Evolutionary conservation across 2,888 invertebrate genomes (phyloP).

Genomic region (Luperina nickerlii): DNA sequence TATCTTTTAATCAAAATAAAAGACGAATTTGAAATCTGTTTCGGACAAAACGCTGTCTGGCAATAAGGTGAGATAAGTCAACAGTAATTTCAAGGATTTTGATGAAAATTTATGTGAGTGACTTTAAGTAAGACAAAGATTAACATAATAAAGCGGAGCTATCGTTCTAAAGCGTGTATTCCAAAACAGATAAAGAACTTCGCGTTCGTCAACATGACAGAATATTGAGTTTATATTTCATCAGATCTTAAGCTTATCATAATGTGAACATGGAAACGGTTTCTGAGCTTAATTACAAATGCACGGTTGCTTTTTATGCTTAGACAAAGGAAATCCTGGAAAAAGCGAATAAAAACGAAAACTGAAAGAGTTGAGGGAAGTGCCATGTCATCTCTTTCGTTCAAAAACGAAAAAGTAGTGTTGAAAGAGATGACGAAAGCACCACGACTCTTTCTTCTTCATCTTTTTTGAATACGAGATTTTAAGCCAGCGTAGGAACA

Average conservation of each 20-base stretch:
- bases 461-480: slow-evolving; percentile 11
- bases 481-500: background rate
- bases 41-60: slow-evolving; percentile 6
- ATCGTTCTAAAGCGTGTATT: too few relatives aligned
- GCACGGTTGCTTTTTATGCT: slow-evolving; percentile 9
- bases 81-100: background rate
- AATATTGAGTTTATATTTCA: too few relatives aligned
- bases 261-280: background rate
- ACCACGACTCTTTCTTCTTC: background rate
- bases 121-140: too few relatives aligned
- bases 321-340: slow-evolving; percentile 11
- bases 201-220: too few relatives aligned
- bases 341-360: slow-evolving; percentile 15
- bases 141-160: too few relatives aligned
- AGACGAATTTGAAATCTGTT: background rate
- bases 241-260: background rate
- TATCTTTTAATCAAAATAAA: slow-evolving; percentile 39
- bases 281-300: background rate
- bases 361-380: slow-evolving; percentile 14
- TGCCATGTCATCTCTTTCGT: slow-evolving; percentile 7
- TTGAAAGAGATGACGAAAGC: slow-evolving; percentile 17
- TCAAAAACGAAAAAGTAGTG: slow-evolving; percentile 18
- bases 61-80: background rate
- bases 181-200: too few relatives aligned
- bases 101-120: too few relatives aligned